Evolutionary conservation across 2,888 invertebrate species (phyloP).

Genomic region (Zeuzera pyrina): DNA sequence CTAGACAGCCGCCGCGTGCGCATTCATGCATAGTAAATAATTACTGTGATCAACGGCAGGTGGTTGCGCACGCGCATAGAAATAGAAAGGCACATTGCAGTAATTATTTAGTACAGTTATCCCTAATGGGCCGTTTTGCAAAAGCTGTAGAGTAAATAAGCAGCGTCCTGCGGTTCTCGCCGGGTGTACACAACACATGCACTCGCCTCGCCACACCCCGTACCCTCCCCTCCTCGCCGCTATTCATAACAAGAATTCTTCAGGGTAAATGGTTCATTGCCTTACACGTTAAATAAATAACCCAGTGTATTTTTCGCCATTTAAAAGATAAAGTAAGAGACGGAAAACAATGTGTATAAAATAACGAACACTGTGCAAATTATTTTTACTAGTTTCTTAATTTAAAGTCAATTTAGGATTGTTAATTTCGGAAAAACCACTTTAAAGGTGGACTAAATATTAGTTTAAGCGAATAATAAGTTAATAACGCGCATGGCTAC

Average conservation of each 20-base stretch:
- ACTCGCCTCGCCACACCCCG: conserved; percentile 15
- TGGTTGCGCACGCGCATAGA: conserved; percentile 63
- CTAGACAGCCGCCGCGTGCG: conserved; percentile 56
- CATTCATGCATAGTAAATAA: conserved; percentile 73
- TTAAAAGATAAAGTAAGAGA: too few relatives aligned
- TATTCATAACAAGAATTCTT: conserved; percentile 28
- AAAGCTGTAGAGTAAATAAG: conserved; percentile 72
- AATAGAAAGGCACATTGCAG: conserved; percentile 73
- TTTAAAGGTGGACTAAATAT: too few relatives aligned
- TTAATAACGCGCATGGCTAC: too few relatives aligned
- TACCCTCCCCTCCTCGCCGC: conserved; percentile 13
- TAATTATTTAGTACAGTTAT: conserved; percentile 73
- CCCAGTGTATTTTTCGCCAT: too few relatives aligned
- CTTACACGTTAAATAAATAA: too few relatives aligned
- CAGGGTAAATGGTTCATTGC: too few relatives aligned
- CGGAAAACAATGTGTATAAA: too few relatives aligned
- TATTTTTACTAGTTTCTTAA: too few relatives aligned
- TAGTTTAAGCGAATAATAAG: too few relatives aligned
- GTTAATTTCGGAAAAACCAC: too few relatives aligned
- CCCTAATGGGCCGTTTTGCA: conserved; percentile 69
- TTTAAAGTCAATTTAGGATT: too few relatives aligned
- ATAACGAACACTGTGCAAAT: too few relatives aligned
- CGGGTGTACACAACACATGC: conserved; percentile 36
- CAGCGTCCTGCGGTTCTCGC: conserved; percentile 59
- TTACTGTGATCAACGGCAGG: conserved; percentile 69